Percentiles rank a stretch among this genome's conserved stretches.
phyloP scores from a whole-genome alignment of 2,797 vertebrate species.

The Gambelia wislizenii region DNA sequence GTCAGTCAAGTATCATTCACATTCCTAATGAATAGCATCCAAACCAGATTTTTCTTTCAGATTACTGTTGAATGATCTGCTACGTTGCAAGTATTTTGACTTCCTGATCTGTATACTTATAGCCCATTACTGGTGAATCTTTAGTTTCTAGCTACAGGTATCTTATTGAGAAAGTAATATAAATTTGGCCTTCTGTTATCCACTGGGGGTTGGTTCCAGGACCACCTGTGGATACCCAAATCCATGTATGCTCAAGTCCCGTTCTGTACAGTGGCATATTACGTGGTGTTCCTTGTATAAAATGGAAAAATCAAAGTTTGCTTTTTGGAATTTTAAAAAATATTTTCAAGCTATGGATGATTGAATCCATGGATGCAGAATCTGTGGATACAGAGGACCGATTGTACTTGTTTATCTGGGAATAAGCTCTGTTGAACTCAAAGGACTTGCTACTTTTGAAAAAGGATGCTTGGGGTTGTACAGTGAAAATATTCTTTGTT shows the following conservation, averaged over 20 bases:
- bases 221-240: too few species aligned
- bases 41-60: background rate
- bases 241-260: too few species aligned
- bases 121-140: background rate
- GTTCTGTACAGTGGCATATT: too few species aligned
- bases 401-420: background rate
- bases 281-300: too few species aligned
- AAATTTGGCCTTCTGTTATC: too few species aligned
- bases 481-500: background rate
- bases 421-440: background rate
- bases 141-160: slow-evolving; percentile 15
- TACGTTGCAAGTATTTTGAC: background rate
- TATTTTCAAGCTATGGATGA: too few species aligned
- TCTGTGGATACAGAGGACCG: too few species aligned
- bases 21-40: background rate
- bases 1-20: background rate
- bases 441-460: background rate
- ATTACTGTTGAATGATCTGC: background rate
- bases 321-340: too few species aligned
- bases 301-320: too few species aligned
- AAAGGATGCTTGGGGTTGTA: background rate
- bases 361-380: too few species aligned
- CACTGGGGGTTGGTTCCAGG: too few species aligned
- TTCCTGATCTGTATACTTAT: background rate
- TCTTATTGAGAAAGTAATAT: slow-evolving; percentile 22